Base-by-base conservation (phyloP, 2,888 invertebrate genomes). In the Parnassius glacialis region DNA sequence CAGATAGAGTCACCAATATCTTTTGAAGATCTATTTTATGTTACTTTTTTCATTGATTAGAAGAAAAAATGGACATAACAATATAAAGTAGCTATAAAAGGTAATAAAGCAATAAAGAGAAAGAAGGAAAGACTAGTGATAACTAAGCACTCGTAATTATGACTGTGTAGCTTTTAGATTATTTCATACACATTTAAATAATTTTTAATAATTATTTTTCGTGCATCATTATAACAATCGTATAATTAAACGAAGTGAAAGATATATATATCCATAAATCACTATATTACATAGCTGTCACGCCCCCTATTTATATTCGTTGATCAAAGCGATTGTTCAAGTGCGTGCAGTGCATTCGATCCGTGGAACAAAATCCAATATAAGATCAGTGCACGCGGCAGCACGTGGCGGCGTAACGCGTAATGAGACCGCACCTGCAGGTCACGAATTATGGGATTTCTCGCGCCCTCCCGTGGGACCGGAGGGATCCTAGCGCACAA, bases 401-500 rank as follows among this genome's bases (percentile, higher is more conserved):
- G 71, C 90, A 84, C 90, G 90, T 85, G 90, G 67, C 86, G 79
- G 83, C 73, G 85, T 84, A 87, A 80, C 83, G 79, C 82, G 84
- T 90, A 91, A 90, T 90, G 89, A 90, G 84, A 83, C 84, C 84
- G 86, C 90, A 91, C 90, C 90, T 90, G 90, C 90, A 86, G 75
- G 80, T 74, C 74, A 83, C 80, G 50, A 83, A 90, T 91, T 90
- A 90, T 83, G 84, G 90, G 90, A 90, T 90, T 89, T 90, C 85
- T 90, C 87, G 88, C 90, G 87, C 90, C 90, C 90, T 89, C 90
- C 87, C 90, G 90, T 90, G 90, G 89, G 90, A 90, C 71, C 81
- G 79, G 74, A 80, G 81, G 78, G 78, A 71, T 68, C 68, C 64
- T 71, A 76, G 70, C 73, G 70, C 70, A 74, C 70, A 64, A 76